phyloP scores from a whole-genome alignment of 1,140 invertebrate species.

The Drosophila repletoides region DNA sequence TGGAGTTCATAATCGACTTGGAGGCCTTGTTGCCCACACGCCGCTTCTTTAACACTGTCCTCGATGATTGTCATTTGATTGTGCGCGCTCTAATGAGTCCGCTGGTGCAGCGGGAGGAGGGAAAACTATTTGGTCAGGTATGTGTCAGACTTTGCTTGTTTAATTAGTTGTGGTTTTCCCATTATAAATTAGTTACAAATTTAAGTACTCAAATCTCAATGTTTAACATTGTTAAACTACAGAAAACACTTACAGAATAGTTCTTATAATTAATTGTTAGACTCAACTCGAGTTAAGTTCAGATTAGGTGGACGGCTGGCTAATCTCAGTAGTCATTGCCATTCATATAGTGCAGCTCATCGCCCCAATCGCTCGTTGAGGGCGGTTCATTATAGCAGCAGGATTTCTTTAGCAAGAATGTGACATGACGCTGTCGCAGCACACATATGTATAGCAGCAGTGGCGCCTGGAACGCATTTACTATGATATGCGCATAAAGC shows the following conservation, averaged over 20 bases:
- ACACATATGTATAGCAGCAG: conserved; percentile 89
- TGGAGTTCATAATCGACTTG: conserved; percentile 98
- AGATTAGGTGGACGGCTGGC: conserved; percentile 15
- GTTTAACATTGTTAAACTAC: conserved; percentile 71
- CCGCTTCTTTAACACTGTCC: conserved; percentile 97
- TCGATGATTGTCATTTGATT: conserved; percentile 97
- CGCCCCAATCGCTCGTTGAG: conserved; percentile 89
- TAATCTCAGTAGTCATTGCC: conserved; percentile 85
- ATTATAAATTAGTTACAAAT: conserved; percentile 62
- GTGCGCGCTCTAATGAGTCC: conserved; percentile 93
- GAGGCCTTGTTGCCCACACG: conserved; percentile 97
- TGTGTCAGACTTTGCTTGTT: conserved; percentile 81
- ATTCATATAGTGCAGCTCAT: conserved; percentile 93
- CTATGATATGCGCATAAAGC: conserved; percentile 88
- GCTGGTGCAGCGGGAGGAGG: conserved; percentile 90
- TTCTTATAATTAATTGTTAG: conserved; percentile 16
- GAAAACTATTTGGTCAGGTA: conserved; percentile 95
- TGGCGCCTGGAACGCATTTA: conserved; percentile 89
- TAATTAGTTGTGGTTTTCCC: conserved; percentile 43
- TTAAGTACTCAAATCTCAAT: conserved; percentile 78
- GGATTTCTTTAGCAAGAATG: conserved; percentile 89
- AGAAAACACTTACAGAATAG: conserved; percentile 65
- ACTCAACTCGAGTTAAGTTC: conserved; percentile 3
- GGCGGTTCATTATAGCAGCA: conserved; percentile 88
- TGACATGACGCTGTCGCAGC: conserved; percentile 89